A percentile compares a stretch with the other conserved stretches of the same genome.
These are phyloP conservation scores for Melierax canorus DNA, from an alignment of 2,113 vertebrate species.

Conservation along the genomic window DNA sequence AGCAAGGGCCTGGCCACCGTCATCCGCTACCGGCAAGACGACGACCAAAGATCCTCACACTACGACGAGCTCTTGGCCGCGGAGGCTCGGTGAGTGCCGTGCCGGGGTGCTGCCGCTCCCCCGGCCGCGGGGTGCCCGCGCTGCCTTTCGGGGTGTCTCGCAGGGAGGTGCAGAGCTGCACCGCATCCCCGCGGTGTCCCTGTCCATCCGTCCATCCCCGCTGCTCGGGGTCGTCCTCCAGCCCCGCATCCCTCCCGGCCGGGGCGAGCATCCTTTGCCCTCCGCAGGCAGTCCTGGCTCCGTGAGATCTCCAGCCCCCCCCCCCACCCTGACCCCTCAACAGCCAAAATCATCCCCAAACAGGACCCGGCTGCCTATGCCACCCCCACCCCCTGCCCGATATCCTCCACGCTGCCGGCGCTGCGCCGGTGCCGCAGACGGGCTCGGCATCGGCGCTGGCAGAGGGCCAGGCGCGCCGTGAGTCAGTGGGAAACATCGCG, in stretches of 20 bases:
- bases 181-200: neutral
- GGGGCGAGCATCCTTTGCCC: neutral
- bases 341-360: neutral
- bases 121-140: accelerated
- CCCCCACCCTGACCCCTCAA: too few relatives aligned
- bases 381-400: too few relatives aligned
- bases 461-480: neutral
- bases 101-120: neutral
- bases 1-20: conserved; percentile 95
- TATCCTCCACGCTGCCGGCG: neutral
- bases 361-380: neutral
- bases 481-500: neutral
- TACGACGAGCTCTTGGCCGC: conserved; percentile 94
- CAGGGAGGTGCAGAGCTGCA: neutral
- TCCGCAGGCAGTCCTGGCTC: neutral
- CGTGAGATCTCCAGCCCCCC: neutral
- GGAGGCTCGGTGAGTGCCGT: conserved; percentile 84
- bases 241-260: neutral
- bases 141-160: neutral
- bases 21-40: conserved; percentile 94
- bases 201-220: neutral
- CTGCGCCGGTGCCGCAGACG: neutral
- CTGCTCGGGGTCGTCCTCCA: neutral
- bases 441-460: neutral
- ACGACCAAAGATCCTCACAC: conserved; percentile 94